Conservation (phyloP, 2,797 vertebrate genomes). For the Amniataba percoides region DNA sequence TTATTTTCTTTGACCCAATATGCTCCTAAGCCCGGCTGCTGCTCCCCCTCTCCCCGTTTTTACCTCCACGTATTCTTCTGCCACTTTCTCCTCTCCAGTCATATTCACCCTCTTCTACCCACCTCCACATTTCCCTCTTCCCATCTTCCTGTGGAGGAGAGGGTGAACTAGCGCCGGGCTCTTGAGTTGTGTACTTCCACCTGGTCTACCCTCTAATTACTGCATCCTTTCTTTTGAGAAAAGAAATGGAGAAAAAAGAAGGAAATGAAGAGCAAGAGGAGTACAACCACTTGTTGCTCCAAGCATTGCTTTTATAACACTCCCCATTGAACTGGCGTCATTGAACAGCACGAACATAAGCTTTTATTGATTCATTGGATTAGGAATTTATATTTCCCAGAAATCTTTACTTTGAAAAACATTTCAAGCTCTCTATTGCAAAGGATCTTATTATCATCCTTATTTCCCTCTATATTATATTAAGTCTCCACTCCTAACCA, state of each 20-base stretch:
- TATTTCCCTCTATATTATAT: constrained; percentile 25
- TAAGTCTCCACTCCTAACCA: constrained; percentile 35
- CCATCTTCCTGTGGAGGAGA: constrained; percentile 74
- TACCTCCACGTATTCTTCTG: constrained; percentile 66
- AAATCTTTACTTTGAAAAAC: constrained; percentile 50
- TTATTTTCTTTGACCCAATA: constrained; percentile 83
- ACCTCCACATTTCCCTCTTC: constrained; percentile 67
- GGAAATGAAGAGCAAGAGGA: constrained; percentile 72
- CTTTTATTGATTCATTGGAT: constrained; percentile 53
- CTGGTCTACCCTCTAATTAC: constrained; percentile 83
- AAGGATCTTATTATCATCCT: constrained; percentile 29
- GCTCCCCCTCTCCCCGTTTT: constrained; percentile 42
- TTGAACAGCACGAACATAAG: constrained; percentile 48
- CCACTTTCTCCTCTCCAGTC: constrained; percentile 71
- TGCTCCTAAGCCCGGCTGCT: constrained; percentile 65
- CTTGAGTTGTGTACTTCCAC: constrained; percentile 83
- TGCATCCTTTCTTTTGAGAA: constrained; percentile 75
- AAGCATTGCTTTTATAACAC: constrained; percentile 70
- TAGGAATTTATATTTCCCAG: constrained; percentile 47
- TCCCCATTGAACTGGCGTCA: constrained; percentile 54
- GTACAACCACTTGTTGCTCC: constrained; percentile 78
- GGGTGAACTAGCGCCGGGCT: constrained; percentile 69
- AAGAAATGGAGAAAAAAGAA: constrained; percentile 55
- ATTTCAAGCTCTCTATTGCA: constrained; percentile 37
- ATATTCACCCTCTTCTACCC: constrained; percentile 67